A percentile compares a stretch with the other conserved stretches of the same genome.
phyloP scores from a whole-genome alignment of 2,888 invertebrate species.

The Oligia latruncula region DNA sequence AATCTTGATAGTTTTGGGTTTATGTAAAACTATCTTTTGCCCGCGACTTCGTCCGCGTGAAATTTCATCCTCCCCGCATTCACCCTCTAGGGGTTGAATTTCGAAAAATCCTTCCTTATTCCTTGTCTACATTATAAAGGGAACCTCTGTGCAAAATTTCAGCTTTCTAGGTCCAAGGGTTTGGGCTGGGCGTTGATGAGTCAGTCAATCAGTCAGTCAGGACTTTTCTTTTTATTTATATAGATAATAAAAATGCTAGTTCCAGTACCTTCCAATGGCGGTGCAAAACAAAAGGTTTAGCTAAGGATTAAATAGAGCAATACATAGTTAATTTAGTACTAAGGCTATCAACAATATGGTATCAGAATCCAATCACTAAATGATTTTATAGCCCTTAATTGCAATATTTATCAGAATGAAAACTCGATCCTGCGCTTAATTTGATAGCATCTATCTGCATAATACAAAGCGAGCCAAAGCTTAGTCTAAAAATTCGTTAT shows the following conservation, averaged over 20 bases:
- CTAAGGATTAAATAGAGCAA: not conserved
- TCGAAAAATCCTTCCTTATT: too few relatives aligned
- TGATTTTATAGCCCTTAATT: slow-evolving; percentile 24
- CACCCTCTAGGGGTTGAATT: too few relatives aligned
- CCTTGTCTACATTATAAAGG: too few relatives aligned
- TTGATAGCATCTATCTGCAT: not conserved
- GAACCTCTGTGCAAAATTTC: too few relatives aligned
- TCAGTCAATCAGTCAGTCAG: too few relatives aligned
- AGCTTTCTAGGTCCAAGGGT: too few relatives aligned
- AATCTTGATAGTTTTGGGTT: not conserved
- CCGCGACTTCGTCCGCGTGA: too few relatives aligned
- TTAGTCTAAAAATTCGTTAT: not conserved
- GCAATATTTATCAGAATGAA: not conserved
- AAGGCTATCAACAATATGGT: not conserved
- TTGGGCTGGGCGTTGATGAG: too few relatives aligned
- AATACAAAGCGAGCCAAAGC: not conserved
- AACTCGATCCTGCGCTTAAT: not conserved
- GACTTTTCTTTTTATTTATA: too few relatives aligned
- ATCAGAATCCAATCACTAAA: not conserved
- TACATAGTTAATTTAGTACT: not conserved
- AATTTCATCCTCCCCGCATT: too few relatives aligned
- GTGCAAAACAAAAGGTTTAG: not conserved
- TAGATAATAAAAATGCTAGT: not conserved
- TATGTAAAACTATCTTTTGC: too few relatives aligned
- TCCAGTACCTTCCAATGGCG: not conserved